Evolutionary conservation across 2,888 invertebrate genomes (phyloP), one percentile per base, ranked within the genome.

Genomic region (Hetaerina titia): DNA sequence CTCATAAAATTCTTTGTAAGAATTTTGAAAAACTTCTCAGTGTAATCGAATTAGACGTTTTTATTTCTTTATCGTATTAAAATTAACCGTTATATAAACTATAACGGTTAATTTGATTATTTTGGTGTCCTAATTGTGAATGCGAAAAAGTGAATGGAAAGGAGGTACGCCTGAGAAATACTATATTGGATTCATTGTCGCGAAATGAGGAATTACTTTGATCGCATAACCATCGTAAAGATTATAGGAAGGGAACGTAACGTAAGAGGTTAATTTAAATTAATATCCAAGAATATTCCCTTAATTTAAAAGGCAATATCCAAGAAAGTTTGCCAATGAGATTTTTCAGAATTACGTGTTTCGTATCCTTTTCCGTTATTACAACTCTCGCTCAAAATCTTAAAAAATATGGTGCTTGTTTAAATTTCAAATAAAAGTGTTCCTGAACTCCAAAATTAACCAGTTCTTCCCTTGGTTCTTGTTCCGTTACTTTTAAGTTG

Each of bases 401-500:
- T 13, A 31, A 81, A 9, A 81, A 81, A 31, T 25, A 81, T 81
- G 13, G 31, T 31, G 31, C 13, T 25, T 31, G 11, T 25, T 31
- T 81, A 31, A 81, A 15, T 81, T n/a, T 81, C 81, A 11, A 31
- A 31, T 81, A 11, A 81, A 81, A 81, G 25, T 81, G 9, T 31
- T 81, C 81, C 81, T 11, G 13, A 25, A n/a, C 25, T 81, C 31
- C 31, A 11, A 81, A 81, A 81, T 31, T 81, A 31, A 9, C 31
- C 81, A 25, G 31, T 81, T 81, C 15, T 31, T 81, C 31, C 25
- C 81, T 81, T 81, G 81, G 81, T 81, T 81, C 81, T 81, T 81
- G 81, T 31, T 31, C 31, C 81, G 81, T 81, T 69, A 9, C 69
- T 19, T 7, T 81, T 31, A 81, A 81, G 81, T 81, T 81, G 25